These are phyloP conservation scores for Sebastes baramenuke DNA, from an alignment of 2,797 vertebrate genomes.

Conservation along the genomic window DNA sequence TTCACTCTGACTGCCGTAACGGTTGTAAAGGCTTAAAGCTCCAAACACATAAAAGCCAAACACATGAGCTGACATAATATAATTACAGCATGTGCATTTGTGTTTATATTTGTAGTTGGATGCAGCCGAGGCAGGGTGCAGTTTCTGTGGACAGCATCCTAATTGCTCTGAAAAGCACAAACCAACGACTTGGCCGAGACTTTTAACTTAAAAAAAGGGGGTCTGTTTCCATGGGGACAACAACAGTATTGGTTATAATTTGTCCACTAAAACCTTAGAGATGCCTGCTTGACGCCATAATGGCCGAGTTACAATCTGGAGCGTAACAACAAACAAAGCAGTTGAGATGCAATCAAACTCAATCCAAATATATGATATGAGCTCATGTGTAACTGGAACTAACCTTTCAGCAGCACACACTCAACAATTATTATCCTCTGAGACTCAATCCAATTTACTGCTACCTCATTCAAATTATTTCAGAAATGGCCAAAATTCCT, in stretches of 20 bases:
- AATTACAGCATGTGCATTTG: slow-evolving; percentile 55
- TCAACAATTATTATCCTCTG: neutral
- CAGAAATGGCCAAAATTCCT: neutral
- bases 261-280: slow-evolving; percentile 45
- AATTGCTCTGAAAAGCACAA: slow-evolving; percentile 52
- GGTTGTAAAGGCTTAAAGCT: slow-evolving; percentile 5
- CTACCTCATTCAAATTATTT: neutral
- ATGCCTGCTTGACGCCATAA: slow-evolving; percentile 36
- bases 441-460: neutral
- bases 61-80: slow-evolving; percentile 48
- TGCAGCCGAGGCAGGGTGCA: slow-evolving; percentile 25
- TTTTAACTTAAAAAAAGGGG: slow-evolving; percentile 26
- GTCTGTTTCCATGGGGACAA: slow-evolving; percentile 56
- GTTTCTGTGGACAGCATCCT: slow-evolving; percentile 53
- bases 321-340: slow-evolving; percentile 51
- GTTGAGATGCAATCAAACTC: slow-evolving; percentile 36
- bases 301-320: slow-evolving; percentile 37
- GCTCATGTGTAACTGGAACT: neutral
- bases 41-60: slow-evolving; percentile 53
- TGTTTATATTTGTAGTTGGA: slow-evolving; percentile 62
- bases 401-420: neutral
- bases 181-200: slow-evolving; percentile 44
- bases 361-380: slow-evolving; percentile 11
- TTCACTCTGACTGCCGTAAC: slow-evolving; percentile 4
- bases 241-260: slow-evolving; percentile 40